Evolutionary conservation across 2,797 vertebrate genomes (phyloP), one percentile per base, ranked within the genome.

Genomic region (Chaetophractus vellerosus): DNA sequence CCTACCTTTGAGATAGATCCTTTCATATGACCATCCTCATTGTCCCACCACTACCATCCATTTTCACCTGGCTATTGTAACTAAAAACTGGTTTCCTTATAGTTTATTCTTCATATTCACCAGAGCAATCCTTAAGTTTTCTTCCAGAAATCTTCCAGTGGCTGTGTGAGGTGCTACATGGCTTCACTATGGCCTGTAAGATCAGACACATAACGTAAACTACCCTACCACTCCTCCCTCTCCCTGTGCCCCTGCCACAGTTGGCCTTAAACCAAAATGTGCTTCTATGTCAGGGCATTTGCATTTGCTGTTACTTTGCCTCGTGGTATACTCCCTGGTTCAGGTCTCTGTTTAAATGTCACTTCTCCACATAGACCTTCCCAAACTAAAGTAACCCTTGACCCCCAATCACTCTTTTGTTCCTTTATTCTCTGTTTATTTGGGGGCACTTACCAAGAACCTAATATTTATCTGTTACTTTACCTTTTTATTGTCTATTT

Each of bases 201-300:
- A 15, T 33, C 31, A 16, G 31, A 33, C 15, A 21, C 57, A 72
- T 28, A 0, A 5, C 26, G n/a, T n/a, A n/a, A n/a, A n/a, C n/a
- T n/a, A n/a, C n/a, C 76, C n/a, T 41, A 1, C 31, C 16, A 1
- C 33, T 11, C 11, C 55, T 64, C 36, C 31, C 24, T 50, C 16
- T 76, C 31, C 12, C 61, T 48, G 12, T 33, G 71, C 24, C 63
- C 36, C 7, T 38, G 38, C 59, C 16, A 26, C 2, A 3, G n/a
- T 2, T 41, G 64, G 3, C 33, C 28, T 72, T 75, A 2, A 11
- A 9, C 0, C 2, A 72, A 72, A 19, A 18, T 0, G 0, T 26
- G 18, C 45, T 16, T 69, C 15, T 63, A 12, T 21, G 48, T 18
- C 10, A 52, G 59, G 71, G n/a, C n/a, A 0, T 71, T 78, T 41